Evolutionary conservation across 2,797 vertebrate species (phyloP), one percentile per base, ranked within the genome.

Genomic region (Channa striata): DNA sequence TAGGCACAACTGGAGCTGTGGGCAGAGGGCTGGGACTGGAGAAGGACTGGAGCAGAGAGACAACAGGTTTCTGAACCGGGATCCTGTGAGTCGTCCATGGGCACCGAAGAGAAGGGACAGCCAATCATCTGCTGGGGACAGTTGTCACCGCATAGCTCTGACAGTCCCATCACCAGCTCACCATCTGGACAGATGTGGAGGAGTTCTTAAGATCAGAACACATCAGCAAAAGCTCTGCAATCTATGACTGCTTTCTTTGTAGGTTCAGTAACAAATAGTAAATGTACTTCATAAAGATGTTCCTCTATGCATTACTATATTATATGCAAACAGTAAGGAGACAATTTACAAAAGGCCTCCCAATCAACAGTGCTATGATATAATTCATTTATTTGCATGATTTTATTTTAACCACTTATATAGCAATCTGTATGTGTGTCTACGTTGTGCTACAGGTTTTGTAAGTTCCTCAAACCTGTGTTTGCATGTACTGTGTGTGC

Each of bases 81-180:
- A 59, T 75, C 86, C 75, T 30, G 68, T 44, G 80, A 81, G 64
- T 82, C 73, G 10, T 86, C 86, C 77, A 68, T 51, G 70, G 85
- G 64, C n/a, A 72, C 72, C 66, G 85, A 74, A 69, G 85, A 71
- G 79, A 89, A 88, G 50, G 82, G 89, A 81, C 78, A 77, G 56
- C 78, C 75, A 20, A 89, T 83, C 63, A 82, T 82, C 75, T 80
- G 87, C 81, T 84, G 89, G 42, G 91, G 80, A 81, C 81, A 81
- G 25, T 64, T 49, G 11, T 64, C 82, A 13, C 70, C 74, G 37
- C 81, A 83, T 66, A 86, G 61, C 68, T 90, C 89, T 33, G 84
- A 83, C 70, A 88, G 82, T 48, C 77, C 86, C 74, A 70, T 78
- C 75, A 84, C 70, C 82, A 79, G 78, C 83, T 91, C 89, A 14